Evolutionary conservation across 1,140 invertebrate species (phyloP), one percentile per base, ranked within the genome.

Genomic region (Drosophila cardini): DNA sequence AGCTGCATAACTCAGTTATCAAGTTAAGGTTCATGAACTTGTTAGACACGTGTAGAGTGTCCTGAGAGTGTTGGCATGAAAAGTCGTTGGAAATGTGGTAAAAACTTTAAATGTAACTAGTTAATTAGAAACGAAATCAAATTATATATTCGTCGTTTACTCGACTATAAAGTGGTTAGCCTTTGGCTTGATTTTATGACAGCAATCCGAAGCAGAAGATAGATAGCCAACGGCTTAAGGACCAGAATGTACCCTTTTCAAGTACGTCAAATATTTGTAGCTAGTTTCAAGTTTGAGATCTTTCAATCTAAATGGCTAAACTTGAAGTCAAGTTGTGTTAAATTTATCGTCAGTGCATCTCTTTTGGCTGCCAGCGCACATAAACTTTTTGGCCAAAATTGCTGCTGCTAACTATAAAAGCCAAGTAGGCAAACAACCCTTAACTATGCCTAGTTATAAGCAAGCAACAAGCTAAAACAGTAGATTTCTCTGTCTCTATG

Each of bases 21-120:
- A 43, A 68, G 79, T 57, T 61, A 69, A 74, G 76, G 64, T 85
- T 85, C 78, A 84, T 80, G 62, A 80, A 85, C 81, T 84, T 84
- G 81, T 85, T 84, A 11, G 77, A 85, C 81, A 80, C 70, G 77
- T 84, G 81, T 85, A 77, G 74, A 68, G 21, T 26, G 21, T 26
- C 21, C 21, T 26, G 21, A 26, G 21, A 26, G 21, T 26, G 21
- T 81, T 30, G 61, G 68, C 68, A 10, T 26, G n/a, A 16, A 50
- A 57, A 57, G 21, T 48, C 43, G 18, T 8, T 34, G 48, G 10
- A 16, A 18, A 45, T 32, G 11, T 52, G 15, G 36, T 26, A 21
- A 56, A 42, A 76, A 63, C 63, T 76, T 67, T 65, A 75, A 74
- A 62, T 78, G 60, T n/a, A 43, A n/a, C 61, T 79, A 61, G 34